Base-by-base conservation (phyloP, 2,888 invertebrate species). In the Orthonychiurus folsomi region DNA sequence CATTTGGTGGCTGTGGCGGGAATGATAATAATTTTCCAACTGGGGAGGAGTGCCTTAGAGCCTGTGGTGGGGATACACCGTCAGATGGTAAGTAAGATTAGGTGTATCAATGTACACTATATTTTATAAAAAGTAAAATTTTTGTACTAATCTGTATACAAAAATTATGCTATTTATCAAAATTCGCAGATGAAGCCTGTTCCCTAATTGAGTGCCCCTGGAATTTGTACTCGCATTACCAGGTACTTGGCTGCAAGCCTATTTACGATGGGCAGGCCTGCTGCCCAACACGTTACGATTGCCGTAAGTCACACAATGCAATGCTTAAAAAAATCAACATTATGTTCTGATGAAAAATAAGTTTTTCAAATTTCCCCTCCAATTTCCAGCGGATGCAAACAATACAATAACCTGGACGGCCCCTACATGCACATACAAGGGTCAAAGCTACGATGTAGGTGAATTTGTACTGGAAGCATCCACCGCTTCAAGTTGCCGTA, bases 251-350 rank as follows among this genome's bases (percentile, higher is more conserved):
- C 25, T 73, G 73, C 56, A 64, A 67, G 52, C 69, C 73, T 37
- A 65, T 72, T 63, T 73, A 67, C 55, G 73, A 71, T 53, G 67
- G 64, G 21, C 63, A 70, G 28, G 63, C 70, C 9, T 73, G 73
- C 63, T 73, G 73, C 55, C 73, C 73, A 12, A 71, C 70, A n/a
- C 60, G 70, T 54, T 73, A 66, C 58, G 69, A 73, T 54, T 73
- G 73, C 52, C 70, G 73, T 73, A 69, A 70, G 70, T 64, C 28
- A 21, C 27, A 47, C 20, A 50, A 37, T 2, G 3, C 3, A 52
- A 25, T 26, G 5, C 28, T 59, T 15, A n/a, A n/a, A n/a, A n/a
- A n/a, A n/a, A n/a, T n/a, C n/a, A n/a, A n/a, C n/a, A n/a, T n/a
- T n/a, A n/a, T 48, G n/a, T 50, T 58, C 5, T 21, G 5, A 12